Conservation (phyloP, 1,140 invertebrate genomes). For the Dufourea novaeangliae region DNA sequence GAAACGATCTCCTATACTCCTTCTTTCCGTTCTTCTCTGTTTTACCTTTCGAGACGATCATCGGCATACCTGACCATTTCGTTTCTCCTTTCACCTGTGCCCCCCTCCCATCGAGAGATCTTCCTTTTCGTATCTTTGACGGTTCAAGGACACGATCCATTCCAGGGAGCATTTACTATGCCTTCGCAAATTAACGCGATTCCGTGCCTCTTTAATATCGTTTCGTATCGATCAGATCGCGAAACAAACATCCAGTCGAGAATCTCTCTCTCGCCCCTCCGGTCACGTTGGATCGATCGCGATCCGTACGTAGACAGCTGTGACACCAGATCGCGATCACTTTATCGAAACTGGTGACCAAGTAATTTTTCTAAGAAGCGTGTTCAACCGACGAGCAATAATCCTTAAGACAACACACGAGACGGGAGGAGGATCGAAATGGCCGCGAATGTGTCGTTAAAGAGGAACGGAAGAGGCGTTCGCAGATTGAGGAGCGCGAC, state of each 20-base stretch:
- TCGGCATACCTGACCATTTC: background rate
- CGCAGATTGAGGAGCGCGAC: background rate
- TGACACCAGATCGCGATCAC: no score
- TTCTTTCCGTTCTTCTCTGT: constrained; percentile 18
- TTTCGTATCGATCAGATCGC: background rate
- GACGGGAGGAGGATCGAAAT: background rate
- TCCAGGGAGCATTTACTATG: constrained; percentile 29
- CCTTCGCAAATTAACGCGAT: background rate
- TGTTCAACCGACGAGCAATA: background rate
- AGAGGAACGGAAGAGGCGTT: background rate
- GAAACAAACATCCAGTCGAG: background rate
- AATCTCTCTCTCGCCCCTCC: background rate
- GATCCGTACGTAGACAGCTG: no score
- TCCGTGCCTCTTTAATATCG: background rate
- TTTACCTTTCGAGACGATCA: background rate
- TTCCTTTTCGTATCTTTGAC: background rate
- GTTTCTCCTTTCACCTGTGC: background rate
- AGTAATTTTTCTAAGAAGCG: background rate
- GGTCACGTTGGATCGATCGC: background rate
- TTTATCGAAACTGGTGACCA: no score
- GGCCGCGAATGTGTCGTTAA: background rate
- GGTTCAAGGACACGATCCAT: constrained; percentile 14
- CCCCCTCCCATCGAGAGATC: background rate
- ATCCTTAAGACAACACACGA: background rate
- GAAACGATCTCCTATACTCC: constrained; percentile 10